Evolutionary conservation across 2,113 vertebrate genomes (phyloP), one percentile per base, ranked within the genome.

Genomic region (Taurulus bubalis): DNA sequence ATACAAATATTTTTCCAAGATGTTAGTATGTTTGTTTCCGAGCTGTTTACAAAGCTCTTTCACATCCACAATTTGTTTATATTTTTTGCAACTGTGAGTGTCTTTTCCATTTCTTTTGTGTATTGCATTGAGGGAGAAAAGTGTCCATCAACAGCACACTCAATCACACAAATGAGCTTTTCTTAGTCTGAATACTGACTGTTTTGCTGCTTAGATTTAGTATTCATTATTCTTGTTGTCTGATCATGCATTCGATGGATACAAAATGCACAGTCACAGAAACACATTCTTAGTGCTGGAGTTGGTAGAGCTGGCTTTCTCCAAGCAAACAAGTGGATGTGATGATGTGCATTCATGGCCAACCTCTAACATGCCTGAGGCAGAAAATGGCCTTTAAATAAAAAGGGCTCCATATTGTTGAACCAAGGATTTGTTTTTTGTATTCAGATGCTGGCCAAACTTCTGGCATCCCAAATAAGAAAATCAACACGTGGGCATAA

Each of bases 341-440:
- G 68, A 84, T 71, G 60, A 90, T 84, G 80, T 85, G 87, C 76
- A 87, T 92, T 90, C 86, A 89, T 66, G 62, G 62, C 68, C 55
- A 72, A 80, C 71, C 79, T 30, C 79, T 66, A 89, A 84, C 80
- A 77, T 80, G 85, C 89, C 88, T 1, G 34, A 71, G 88, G 85
- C 78, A 12, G 15, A 80, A 89, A 82, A 60, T 85, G 83, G 36
- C 87, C 87, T 91, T 92, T 36, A 5, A 68, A 73, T 30, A 65
- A 80, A 84, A 87, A 70, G 36, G 51, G 4, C 51, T 73, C 38
- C 40, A 78, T 64, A 82, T 84, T 85, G 45, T 82, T 80, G 64
- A 85, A 85, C 36, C 40, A 47, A 78, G 79, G 73, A 75, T 79
- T 66, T 26, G 0, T 22, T 32, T n/a, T 77, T 90, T 91, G 73